These are phyloP conservation scores for Mythimna albipuncta DNA, from an alignment of 2,888 invertebrate genomes.

Conservation along the genomic window DNA sequence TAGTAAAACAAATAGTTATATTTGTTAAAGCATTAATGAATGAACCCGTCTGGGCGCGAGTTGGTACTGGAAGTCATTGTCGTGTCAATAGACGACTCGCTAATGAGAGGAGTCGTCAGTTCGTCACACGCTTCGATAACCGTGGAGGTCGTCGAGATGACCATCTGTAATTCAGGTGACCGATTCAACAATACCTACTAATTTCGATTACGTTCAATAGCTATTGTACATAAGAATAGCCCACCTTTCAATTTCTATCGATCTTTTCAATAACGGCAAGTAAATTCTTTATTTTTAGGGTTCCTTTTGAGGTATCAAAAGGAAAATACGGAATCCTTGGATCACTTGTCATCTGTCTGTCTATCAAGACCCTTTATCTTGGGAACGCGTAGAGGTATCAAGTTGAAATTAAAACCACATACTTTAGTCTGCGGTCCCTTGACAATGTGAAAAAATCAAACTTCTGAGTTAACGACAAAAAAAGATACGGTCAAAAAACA, in stretches of 20 bases:
- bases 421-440: no score
- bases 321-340: no score
- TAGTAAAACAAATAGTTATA: slow-evolving; percentile 48
- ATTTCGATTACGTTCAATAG: slow-evolving; percentile 16
- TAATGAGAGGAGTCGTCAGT: slow-evolving; percentile 40
- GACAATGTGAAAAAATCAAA: no score
- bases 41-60: slow-evolving; percentile 40
- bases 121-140: slow-evolving; percentile 16
- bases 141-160: slow-evolving; percentile 34
- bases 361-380: no score
- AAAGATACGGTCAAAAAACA: no score
- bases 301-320: no score
- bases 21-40: slow-evolving; percentile 45
- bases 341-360: no score
- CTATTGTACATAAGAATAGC: background rate
- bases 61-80: slow-evolving; percentile 38
- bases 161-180: slow-evolving; percentile 40
- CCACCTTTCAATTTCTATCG: background rate
- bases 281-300: background rate
- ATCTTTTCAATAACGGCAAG: background rate
- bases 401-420: no score
- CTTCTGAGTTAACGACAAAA: no score
- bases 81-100: slow-evolving; percentile 41
- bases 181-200: slow-evolving; percentile 13
- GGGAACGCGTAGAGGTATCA: no score